Conservation (phyloP, 2,113 vertebrate species). For the Ictalurus furcatus region DNA sequence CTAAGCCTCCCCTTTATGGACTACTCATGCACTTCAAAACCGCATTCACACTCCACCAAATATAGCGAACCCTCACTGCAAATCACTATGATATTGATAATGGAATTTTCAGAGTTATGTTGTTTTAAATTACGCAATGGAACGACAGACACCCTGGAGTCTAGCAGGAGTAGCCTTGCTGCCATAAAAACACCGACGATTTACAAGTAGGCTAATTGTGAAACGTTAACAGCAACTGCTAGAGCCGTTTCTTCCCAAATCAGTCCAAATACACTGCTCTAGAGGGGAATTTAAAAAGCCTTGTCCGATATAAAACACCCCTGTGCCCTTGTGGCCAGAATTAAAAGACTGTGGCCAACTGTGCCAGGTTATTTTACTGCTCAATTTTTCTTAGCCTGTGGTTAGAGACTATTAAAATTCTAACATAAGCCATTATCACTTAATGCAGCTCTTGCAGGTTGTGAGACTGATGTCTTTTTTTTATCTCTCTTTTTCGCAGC, state of each 20-base stretch:
- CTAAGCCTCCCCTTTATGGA: neutral
- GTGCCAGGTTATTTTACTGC: neutral
- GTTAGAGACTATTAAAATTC: neutral
- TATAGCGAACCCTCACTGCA: neutral
- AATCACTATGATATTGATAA: neutral
- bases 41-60: neutral
- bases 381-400: neutral
- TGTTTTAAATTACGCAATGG: neutral
- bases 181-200: neutral
- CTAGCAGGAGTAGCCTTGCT: neutral
- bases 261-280: neutral
- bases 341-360: neutral
- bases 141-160: neutral
- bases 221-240: neutral
- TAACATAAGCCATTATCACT: neutral
- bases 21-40: neutral
- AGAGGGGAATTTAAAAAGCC: neutral
- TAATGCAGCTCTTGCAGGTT: neutral
- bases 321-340: neutral
- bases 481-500: constrained; percentile 33
- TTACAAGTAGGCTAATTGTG: neutral
- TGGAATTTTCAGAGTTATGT: neutral
- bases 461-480: neutral
- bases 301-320: neutral
- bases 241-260: neutral